Evolutionary conservation across 2,113 vertebrate genomes (phyloP).

Genomic region (Crocuta crocuta): DNA sequence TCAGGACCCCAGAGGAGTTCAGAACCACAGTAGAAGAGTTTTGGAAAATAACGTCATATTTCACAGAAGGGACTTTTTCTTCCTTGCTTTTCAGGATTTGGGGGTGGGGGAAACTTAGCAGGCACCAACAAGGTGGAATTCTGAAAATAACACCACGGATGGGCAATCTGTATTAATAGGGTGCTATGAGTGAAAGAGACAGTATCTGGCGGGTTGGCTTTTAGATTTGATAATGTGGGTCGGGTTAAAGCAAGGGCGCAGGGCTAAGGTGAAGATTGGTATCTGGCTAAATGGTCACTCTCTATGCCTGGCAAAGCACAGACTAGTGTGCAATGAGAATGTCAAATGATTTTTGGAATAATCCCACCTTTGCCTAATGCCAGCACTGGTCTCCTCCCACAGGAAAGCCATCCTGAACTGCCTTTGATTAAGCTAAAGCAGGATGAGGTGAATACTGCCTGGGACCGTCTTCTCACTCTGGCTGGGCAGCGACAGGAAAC

Average conservation of each 20-base stretch:
- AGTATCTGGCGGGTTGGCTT: neutral
- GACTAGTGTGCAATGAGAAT: neutral
- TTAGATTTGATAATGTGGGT: neutral
- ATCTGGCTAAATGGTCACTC: neutral
- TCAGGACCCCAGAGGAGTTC: neutral
- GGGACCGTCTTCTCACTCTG: conserved; percentile 66
- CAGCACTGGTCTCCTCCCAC: neutral
- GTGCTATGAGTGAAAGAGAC: neutral
- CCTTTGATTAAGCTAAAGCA: conserved; percentile 62
- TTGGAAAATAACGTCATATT: neutral
- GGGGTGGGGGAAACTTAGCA: neutral
- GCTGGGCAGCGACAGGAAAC: conserved; percentile 58
- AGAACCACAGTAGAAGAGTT: neutral
- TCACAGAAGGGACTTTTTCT: neutral
- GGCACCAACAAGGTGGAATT: neutral
- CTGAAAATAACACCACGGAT: neutral
- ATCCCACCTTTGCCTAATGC: neutral
- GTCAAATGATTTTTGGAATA: neutral
- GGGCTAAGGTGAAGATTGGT: neutral
- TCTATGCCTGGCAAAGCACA: neutral
- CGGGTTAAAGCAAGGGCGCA: neutral
- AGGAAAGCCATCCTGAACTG: conserved; percentile 73
- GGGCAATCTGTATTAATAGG: neutral
- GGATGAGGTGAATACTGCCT: conserved; percentile 72
- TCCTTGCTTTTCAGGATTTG: neutral